Evolutionary conservation across 1,140 invertebrate species (phyloP), one percentile per base, ranked within the genome.

Genomic region (Cepaea nemoralis): DNA sequence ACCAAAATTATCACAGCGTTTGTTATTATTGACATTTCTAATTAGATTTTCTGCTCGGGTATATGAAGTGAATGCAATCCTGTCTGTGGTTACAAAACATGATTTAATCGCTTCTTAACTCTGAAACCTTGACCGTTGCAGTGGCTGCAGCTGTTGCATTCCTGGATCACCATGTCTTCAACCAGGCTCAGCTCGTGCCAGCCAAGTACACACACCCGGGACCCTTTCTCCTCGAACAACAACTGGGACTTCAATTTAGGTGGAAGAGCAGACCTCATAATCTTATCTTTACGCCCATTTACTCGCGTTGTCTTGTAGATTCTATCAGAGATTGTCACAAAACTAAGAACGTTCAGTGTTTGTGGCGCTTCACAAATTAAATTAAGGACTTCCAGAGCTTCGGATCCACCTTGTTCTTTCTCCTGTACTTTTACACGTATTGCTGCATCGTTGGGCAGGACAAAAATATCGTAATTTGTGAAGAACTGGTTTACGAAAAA

Each of bases 401-500:
- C 71, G 1, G 27, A 0, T 1, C 31, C 1, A 0, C 33, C 2
- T 1, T 74, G 42, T 48, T 27, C 71, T 14, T 42, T 33, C n/a
- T 74, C 71, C 31, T 42, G 31, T 12, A 70, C 1, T 74, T 42
- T 74, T 45, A 27, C 2, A 3, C 31, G 37, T 27, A 42, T 42
- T 12, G 1, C 71, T n/a, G 37, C 14, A 19, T 74, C 42, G 40
- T 74, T 48, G 22, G 40, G 71, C 27, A 74, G 42, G 3, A 2
- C 24, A 1, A 35, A 3, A 33, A 77, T 59, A 35, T 77, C 75
- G 33, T 77, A 77, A 1, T 33, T 35, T 19, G 75, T 77, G 22
- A 63, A 77, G 39, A 37, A 77, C 3, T 27, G 59, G 59, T 77
- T 77, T 16, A 66, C 42, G 6, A 77, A 16, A 33, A 77, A 77